Evolutionary conservation across 2,113 vertebrate species (phyloP), one percentile per base, ranked within the genome.

Genomic region (Gadus chalcogrammus): DNA sequence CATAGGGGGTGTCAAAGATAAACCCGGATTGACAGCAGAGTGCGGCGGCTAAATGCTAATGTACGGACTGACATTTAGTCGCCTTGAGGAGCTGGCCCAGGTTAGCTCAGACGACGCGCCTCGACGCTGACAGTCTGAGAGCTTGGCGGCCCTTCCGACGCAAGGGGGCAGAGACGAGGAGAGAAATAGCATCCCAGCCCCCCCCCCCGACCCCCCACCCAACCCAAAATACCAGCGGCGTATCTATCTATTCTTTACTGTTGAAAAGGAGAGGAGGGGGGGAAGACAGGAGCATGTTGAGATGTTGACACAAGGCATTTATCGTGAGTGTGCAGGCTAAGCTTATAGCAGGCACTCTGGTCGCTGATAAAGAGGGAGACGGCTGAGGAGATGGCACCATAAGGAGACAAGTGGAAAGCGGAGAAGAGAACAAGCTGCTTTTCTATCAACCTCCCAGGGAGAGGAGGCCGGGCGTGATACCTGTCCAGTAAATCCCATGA

Each of bases 31-130:
- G 91, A 92, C 92, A 90, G 88, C 76, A 55, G 69, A 79, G 85
- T 71, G 80, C 6, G 68, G 81, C 64, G 73, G 86, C 85, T 91
- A 92, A 93, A 93, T 93, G 92, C 90, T 92, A 92, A 93, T 92
- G 91, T 79, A 79, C 76, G 67, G 71, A 72, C 69, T 93, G 92
- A 92, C 91, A 93, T 92, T 93, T 93, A 85, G 31, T 68, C 73
- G 82, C 65, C 55, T 70, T 53, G 75, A 52, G 58, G 60, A 61
- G 67, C 72, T 66, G 63, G 79, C 77, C 77, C 27, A 22, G 82
- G 85, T 90, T 90, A 88, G 83, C 84, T 77, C 75, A 72, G 84
- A 79, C 77, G 81, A 35, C 4, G 78, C 75, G 85, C 78, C 70
- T 75, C 75, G 52, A 15, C 22, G 59, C 76, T 87, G 86, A 89